phyloP scores from a whole-genome alignment of 1,140 invertebrate genomes.

The Cydia fagiglandana region DNA sequence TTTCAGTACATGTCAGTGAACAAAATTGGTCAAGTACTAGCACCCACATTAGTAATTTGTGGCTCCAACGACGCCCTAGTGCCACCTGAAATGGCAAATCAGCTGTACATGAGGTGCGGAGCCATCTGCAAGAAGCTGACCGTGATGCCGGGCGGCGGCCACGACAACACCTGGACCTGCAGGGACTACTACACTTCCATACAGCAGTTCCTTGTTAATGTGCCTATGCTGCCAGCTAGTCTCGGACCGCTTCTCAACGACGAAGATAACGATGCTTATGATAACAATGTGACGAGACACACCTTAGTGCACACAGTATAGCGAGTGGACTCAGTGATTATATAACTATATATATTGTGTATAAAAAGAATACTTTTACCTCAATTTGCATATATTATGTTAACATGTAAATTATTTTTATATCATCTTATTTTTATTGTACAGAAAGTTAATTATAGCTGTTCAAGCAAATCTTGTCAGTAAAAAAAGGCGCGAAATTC shows the following conservation, averaged over 20 bases:
- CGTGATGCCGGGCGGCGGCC: slow-evolving; percentile 87
- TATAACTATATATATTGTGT: slow-evolving; percentile 9
- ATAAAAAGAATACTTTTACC: slow-evolving; percentile 28
- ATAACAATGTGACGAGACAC: slow-evolving; percentile 36
- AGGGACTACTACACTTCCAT: slow-evolving; percentile 65
- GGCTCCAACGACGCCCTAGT: slow-evolving; percentile 91
- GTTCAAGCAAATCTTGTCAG: too few species aligned
- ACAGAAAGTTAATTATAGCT: not conserved
- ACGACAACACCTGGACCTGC: slow-evolving; percentile 92
- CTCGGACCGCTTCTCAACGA: slow-evolving; percentile 48
- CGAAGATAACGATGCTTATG: slow-evolving; percentile 36
- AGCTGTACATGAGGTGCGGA: slow-evolving; percentile 85
- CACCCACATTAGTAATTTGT: slow-evolving; percentile 89
- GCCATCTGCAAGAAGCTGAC: slow-evolving; percentile 86
- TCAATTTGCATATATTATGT: slow-evolving; percentile 7
- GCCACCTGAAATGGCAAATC: slow-evolving; percentile 90
- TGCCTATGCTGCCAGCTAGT: slow-evolving; percentile 49
- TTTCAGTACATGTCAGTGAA: slow-evolving; percentile 85
- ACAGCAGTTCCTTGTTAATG: slow-evolving; percentile 61
- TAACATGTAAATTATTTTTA: not conserved
- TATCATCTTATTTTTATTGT: slow-evolving; percentile 5
- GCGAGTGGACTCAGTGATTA: slow-evolving; percentile 17
- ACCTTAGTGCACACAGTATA: slow-evolving; percentile 52
- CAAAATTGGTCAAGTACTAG: slow-evolving; percentile 84
- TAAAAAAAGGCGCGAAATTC: too few species aligned